Percentiles rank a stretch among this genome's conserved stretches.
Conservation (phyloP, 2,113 vertebrate genomes). For the Blennius ocellaris region DNA sequence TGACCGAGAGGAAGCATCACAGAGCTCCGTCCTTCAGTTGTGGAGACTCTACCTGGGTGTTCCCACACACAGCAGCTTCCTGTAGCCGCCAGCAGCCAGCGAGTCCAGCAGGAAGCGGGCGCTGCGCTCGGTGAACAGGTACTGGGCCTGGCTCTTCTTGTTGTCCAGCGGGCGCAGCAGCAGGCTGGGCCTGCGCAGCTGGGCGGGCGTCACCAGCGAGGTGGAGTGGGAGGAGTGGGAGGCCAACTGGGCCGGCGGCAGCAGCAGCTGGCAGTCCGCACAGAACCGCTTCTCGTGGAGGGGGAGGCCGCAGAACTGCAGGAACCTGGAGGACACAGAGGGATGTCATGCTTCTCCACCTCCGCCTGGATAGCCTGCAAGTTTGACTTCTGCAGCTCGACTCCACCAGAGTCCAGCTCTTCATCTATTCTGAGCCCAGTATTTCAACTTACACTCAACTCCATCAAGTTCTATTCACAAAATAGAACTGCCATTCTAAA, state of each 20-base stretch:
- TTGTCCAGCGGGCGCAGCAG: constrained; percentile 90
- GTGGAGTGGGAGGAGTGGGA: constrained; percentile 80
- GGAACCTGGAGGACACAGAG: constrained; percentile 80
- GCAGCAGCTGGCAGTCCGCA: constrained; percentile 87
- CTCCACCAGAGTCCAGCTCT: too few relatives aligned
- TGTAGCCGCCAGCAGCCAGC: constrained; percentile 85
- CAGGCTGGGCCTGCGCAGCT: constrained; percentile 87
- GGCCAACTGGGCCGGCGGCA: constrained; percentile 82
- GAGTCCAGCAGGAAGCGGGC: constrained; percentile 88
- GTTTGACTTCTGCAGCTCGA: too few relatives aligned
- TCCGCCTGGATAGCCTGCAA: too few relatives aligned
- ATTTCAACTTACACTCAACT: too few relatives aligned
- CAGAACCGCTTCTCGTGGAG: constrained; percentile 89
- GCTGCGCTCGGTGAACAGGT: constrained; percentile 92
- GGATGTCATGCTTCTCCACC: too few relatives aligned
- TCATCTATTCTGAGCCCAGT: too few relatives aligned
- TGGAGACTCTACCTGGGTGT: constrained; percentile 87
- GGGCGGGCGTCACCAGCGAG: constrained; percentile 66
- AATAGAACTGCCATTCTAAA: too few relatives aligned
- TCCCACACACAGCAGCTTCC: constrained; percentile 90
- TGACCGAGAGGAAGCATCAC: too few relatives aligned
- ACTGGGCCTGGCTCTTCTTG: constrained; percentile 96
- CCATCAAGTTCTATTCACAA: too few relatives aligned
- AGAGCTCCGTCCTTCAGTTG: too few relatives aligned
- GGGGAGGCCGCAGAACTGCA: constrained; percentile 82